Conservation (phyloP, 2,113 vertebrate genomes). For the Galemys pyrenaicus region DNA sequence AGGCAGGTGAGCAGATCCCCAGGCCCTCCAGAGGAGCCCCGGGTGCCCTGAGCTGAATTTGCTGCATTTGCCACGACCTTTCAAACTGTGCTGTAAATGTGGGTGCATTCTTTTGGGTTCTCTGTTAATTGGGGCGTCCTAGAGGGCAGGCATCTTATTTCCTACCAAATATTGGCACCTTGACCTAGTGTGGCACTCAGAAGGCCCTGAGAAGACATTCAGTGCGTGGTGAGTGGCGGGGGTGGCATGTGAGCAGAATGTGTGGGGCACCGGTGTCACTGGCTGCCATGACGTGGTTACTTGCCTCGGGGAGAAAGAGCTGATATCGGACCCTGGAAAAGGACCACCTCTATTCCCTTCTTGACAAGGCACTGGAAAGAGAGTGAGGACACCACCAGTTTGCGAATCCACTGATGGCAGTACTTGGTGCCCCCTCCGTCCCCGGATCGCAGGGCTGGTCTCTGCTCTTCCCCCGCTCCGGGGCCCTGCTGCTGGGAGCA, state of each 20-base stretch:
- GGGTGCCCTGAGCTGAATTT: neutral
- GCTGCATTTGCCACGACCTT: rapidly evolving
- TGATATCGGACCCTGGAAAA: neutral
- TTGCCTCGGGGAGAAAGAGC: neutral
- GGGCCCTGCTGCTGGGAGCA: neutral
- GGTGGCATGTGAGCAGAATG: neutral
- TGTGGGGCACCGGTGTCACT: neutral
- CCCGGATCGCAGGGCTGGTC: neutral
- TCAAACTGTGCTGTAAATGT: neutral
- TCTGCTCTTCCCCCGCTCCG: neutral
- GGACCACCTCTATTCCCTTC: neutral
- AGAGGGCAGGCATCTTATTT: neutral
- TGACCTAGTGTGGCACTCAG: neutral
- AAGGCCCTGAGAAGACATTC: neutral
- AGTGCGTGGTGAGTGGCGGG: neutral
- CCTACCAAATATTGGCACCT: neutral
- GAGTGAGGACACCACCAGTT: neutral
- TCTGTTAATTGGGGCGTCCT: neutral
- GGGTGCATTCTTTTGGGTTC: neutral
- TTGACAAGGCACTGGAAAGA: neutral
- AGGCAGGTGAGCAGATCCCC: neutral
- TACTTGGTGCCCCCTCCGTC: too few relatives aligned
- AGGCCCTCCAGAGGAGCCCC: neutral
- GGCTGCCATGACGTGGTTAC: neutral
- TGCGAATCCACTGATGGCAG: neutral